phyloP scores from a whole-genome alignment of 2,797 vertebrate species.

The Tolypeutes matacus region DNA sequence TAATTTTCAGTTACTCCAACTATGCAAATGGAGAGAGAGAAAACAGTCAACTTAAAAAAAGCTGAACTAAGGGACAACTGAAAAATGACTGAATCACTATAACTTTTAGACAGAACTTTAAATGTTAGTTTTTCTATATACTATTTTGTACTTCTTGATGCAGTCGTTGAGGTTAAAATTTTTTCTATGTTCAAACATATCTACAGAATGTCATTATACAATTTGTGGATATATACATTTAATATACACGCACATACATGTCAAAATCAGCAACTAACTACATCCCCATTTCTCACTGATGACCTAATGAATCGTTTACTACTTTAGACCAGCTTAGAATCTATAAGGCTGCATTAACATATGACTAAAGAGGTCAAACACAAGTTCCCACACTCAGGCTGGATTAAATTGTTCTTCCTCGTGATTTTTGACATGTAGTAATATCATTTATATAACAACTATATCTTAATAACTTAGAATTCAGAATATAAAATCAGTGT shows the following conservation, averaged over 20 bases:
- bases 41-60: too few relatives aligned
- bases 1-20: too few relatives aligned
- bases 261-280: slow-evolving; percentile 61
- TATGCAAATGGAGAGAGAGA: too few relatives aligned
- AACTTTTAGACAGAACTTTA: too few relatives aligned
- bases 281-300: background rate
- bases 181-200: slow-evolving; percentile 74
- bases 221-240: slow-evolving; percentile 86
- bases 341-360: slow-evolving; percentile 78
- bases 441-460: slow-evolving; percentile 33
- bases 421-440: slow-evolving; percentile 78
- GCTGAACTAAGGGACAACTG: too few relatives aligned
- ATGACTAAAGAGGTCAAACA: slow-evolving; percentile 69
- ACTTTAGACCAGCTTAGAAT: slow-evolving; percentile 74
- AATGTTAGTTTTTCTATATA: too few relatives aligned
- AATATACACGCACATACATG: slow-evolving; percentile 76
- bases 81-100: too few relatives aligned
- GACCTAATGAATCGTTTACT: background rate
- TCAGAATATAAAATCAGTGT: slow-evolving; percentile 85
- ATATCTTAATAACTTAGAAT: slow-evolving; percentile 86
- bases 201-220: slow-evolving; percentile 87
- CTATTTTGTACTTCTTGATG: too few relatives aligned
- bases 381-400: slow-evolving; percentile 75
- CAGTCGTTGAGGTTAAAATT: too few relatives aligned
- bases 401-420: slow-evolving; percentile 79